Conservation (phyloP, 2,888 invertebrate genomes). For the Nemapogon koenigi region DNA sequence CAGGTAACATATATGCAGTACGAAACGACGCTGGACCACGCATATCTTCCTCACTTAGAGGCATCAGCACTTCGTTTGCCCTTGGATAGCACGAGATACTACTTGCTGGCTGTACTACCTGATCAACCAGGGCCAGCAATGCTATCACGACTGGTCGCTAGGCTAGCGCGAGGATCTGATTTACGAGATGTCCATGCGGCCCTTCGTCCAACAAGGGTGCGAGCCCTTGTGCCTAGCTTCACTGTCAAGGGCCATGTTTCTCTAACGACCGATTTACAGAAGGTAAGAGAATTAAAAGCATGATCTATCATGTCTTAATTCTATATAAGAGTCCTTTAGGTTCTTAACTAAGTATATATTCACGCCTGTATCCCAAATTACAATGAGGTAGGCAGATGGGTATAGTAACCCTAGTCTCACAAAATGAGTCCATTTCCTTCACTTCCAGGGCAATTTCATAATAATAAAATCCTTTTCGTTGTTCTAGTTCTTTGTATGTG, state of each 20-base stretch:
- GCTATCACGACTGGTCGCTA: constrained; percentile 68
- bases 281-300: constrained; percentile 71
- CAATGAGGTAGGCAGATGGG: too few species aligned
- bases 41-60: constrained; percentile 74
- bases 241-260: constrained; percentile 79
- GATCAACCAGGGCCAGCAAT: constrained; percentile 66
- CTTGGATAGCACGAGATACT: constrained; percentile 80
- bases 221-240: constrained; percentile 82
- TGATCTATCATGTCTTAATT: too few species aligned
- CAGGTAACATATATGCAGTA: constrained; percentile 76
- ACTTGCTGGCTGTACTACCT: constrained; percentile 76
- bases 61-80: constrained; percentile 79
- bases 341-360: too few species aligned
- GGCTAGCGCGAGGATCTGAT: constrained; percentile 67
- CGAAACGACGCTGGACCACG: constrained; percentile 78
- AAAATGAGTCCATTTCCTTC: too few species aligned
- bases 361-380: too few species aligned
- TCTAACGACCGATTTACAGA: constrained; percentile 80
- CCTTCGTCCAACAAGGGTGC: constrained; percentile 73
- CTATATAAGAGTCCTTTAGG: too few species aligned
- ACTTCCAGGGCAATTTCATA: too few species aligned
- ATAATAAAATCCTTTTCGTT: too few species aligned
- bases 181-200: constrained; percentile 73
- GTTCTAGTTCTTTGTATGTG: too few species aligned
- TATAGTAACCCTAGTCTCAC: too few species aligned